Evolutionary conservation across 2,113 vertebrate genomes (phyloP).

Genomic region (Lagopus leucura): DNA sequence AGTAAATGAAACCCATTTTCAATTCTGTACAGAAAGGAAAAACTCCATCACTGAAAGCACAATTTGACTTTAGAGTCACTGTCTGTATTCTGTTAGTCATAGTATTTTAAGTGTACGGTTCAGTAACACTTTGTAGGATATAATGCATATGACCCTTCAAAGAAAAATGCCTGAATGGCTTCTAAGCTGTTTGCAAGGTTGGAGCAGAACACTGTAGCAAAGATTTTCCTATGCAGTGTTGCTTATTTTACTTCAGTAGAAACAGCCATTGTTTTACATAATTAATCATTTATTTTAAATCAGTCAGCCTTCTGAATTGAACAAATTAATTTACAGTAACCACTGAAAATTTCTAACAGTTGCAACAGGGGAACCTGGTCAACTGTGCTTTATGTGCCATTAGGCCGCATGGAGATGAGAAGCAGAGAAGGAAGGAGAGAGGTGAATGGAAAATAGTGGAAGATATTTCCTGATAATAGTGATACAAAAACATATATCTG

Average conservation of each 20-base stretch:
- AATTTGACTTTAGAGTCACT: not conserved
- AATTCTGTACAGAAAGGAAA: not conserved
- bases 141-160: constrained; percentile 7
- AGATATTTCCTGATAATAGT: not conserved
- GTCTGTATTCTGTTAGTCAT: not conserved
- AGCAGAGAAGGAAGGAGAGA: not conserved
- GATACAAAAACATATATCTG: not conserved
- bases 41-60: not conserved
- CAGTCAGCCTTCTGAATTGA: not conserved
- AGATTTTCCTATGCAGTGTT: not conserved
- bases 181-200: not conserved
- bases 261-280: not conserved
- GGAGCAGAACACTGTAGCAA: not conserved
- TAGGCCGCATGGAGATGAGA: not conserved
- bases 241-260: not conserved
- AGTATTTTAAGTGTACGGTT: constrained; percentile 4
- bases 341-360: not conserved
- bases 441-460: not conserved
- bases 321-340: not conserved
- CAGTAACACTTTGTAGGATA: constrained; percentile 24
- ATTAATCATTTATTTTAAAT: not conserved
- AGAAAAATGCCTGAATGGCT: not conserved
- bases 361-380: accelerated
- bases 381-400: not conserved
- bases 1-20: not conserved